These are phyloP conservation scores for Meloidogyne hapla DNA, from an alignment of 1,140 invertebrate genomes.

Conservation along the genomic window DNA sequence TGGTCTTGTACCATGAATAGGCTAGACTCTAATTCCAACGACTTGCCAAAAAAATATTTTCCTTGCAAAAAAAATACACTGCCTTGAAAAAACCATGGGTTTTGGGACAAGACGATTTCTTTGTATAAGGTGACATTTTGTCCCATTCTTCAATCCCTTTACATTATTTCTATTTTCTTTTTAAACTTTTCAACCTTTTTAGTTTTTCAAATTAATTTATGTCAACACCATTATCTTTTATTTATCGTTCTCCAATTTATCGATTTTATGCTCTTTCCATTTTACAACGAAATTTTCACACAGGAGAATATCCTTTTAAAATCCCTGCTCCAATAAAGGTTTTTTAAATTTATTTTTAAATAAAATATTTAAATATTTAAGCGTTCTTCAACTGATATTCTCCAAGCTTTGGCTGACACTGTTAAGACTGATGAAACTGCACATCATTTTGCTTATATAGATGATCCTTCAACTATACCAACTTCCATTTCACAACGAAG, in stretches of 20 bases:
- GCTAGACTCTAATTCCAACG: no score
- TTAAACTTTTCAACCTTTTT: no score
- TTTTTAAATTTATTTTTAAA: background rate
- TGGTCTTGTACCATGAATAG: no score
- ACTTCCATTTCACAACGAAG: slow-evolving; percentile 36
- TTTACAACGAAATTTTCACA: background rate
- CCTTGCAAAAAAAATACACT: no score
- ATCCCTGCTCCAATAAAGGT: slow-evolving; percentile 20
- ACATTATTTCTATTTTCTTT: no score
- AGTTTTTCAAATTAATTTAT: background rate
- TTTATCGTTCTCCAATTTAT: background rate
- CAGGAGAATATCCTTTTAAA: slow-evolving; percentile 16
- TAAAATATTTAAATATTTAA: slow-evolving; percentile 35
- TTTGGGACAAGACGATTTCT: no score
- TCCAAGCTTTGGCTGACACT: slow-evolving; percentile 54
- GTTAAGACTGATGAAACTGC: slow-evolving; percentile 61
- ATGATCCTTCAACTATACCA: slow-evolving; percentile 61
- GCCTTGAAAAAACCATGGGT: no score
- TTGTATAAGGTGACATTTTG: no score
- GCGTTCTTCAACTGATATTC: slow-evolving; percentile 59
- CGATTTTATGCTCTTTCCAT: background rate
- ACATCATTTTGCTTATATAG: slow-evolving; percentile 59
- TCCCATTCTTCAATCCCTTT: no score
- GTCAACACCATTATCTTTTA: background rate
- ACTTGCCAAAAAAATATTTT: no score